These are phyloP conservation scores for Magallana gigas DNA, from an alignment of 1,140 invertebrate species.

Conservation along the genomic window DNA sequence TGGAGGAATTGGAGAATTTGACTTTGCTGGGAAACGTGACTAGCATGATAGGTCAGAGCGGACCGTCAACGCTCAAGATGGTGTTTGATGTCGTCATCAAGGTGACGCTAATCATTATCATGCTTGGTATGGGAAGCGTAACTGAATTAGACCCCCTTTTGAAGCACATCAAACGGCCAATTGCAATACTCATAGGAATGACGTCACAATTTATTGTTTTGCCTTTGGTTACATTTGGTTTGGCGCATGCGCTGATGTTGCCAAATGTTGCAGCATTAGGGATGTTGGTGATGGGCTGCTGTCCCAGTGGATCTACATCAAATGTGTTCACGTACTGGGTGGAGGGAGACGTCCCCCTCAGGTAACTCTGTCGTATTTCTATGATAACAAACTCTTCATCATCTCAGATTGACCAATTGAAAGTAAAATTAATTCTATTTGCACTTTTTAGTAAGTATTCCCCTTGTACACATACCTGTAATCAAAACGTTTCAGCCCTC, in stretches of 20 bases:
- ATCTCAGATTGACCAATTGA: too few relatives aligned
- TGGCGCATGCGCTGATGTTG: constrained; percentile 67
- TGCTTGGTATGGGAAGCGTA: constrained; percentile 76
- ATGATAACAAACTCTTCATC: too few relatives aligned
- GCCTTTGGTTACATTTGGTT: constrained; percentile 75
- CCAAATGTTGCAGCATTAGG: constrained; percentile 70
- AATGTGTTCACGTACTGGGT: constrained; percentile 79
- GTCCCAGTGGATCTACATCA: constrained; percentile 78
- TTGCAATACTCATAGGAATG: constrained; percentile 78
- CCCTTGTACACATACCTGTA: too few relatives aligned
- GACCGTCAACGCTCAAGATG: constrained; percentile 62
- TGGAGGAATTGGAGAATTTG: neutral
- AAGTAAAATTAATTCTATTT: too few relatives aligned
- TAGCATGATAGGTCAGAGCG: neutral
- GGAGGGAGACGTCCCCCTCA: constrained; percentile 79
- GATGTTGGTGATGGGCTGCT: constrained; percentile 76
- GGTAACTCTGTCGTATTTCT: constrained; percentile 61
- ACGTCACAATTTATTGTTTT: constrained; percentile 79
- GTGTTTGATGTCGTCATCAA: constrained; percentile 70
- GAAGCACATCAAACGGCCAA: constrained; percentile 73
- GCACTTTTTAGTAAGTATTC: too few relatives aligned
- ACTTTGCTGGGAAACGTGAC: neutral
- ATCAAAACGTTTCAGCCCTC: too few relatives aligned
- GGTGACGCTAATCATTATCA: constrained; percentile 69
- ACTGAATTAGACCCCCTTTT: constrained; percentile 69